These are phyloP conservation scores for Knipowitschia caucasica DNA, from an alignment of 2,797 vertebrate species.

Conservation along the genomic window DNA sequence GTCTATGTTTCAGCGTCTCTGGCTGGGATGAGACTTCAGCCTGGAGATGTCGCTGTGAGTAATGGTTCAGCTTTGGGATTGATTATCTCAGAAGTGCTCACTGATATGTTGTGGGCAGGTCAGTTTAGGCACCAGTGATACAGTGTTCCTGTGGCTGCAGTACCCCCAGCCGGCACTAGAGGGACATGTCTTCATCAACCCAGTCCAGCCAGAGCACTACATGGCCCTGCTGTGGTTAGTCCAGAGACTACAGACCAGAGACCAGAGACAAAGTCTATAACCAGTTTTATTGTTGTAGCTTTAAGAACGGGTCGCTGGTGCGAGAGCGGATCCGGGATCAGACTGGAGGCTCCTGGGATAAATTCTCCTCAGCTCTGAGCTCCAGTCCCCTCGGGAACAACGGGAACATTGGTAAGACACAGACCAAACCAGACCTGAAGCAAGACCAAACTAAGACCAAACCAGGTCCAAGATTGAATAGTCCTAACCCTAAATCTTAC, in stretches of 20 bases:
- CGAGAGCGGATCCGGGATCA: slow-evolving; percentile 86
- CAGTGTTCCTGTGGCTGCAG: slow-evolving; percentile 89
- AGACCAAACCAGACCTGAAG: too few relatives aligned
- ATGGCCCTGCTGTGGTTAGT: slow-evolving; percentile 94
- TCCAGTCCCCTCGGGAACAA: slow-evolving; percentile 82
- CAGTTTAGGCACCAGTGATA: slow-evolving; percentile 94
- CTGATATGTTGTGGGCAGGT: slow-evolving; percentile 67
- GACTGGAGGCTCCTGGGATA: slow-evolving; percentile 83
- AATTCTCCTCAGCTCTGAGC: slow-evolving; percentile 80
- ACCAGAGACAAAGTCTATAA: too few relatives aligned
- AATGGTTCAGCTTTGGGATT: too few relatives aligned
- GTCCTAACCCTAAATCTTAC: too few relatives aligned
- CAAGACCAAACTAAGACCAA: too few relatives aligned
- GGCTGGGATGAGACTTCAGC: slow-evolving; percentile 90
- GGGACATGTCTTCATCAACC: slow-evolving; percentile 94
- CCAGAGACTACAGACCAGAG: too few relatives aligned
- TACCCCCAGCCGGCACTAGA: slow-evolving; percentile 83
- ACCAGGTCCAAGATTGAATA: too few relatives aligned
- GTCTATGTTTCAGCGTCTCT: slow-evolving; percentile 78
- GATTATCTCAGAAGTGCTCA: too few relatives aligned
- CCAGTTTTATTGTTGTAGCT: slow-evolving; percentile 67
- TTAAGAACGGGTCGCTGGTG: slow-evolving; percentile 93
- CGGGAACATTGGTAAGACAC: slow-evolving; percentile 81
- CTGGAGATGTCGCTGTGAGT: slow-evolving; percentile 91
- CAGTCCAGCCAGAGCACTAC: slow-evolving; percentile 77